Percentiles rank a stretch among this genome's conserved stretches.
Evolutionary conservation across 1,140 invertebrate genomes (phyloP).

Genomic region (Eumaeus atala): DNA sequence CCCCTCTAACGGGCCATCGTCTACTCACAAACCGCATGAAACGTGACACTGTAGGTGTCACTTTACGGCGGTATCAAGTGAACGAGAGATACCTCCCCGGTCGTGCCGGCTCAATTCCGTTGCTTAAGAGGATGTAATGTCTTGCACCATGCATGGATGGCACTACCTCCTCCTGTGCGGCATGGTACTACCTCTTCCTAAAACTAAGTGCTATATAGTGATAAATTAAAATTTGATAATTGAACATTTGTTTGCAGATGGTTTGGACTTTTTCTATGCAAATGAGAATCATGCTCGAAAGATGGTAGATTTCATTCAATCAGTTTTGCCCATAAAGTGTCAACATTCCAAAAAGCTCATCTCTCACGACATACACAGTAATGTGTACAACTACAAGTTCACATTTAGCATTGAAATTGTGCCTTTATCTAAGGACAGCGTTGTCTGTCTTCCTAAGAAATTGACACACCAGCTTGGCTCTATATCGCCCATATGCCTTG

Average conservation of each 20-base stretch:
- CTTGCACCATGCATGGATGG: too few relatives aligned
- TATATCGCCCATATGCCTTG: slow-evolving; percentile 92
- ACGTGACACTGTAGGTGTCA: too few relatives aligned
- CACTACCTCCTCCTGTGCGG: too few relatives aligned
- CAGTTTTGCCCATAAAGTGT: slow-evolving; percentile 90
- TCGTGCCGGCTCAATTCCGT: too few relatives aligned
- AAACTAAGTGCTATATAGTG: too few relatives aligned
- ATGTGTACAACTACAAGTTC: slow-evolving; percentile 98
- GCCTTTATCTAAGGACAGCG: slow-evolving; percentile 96
- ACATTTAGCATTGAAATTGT: slow-evolving; percentile 96
- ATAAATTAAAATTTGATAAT: too few relatives aligned
- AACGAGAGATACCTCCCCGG: too few relatives aligned
- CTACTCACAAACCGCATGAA: too few relatives aligned
- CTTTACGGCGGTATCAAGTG: too few relatives aligned
- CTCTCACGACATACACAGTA: slow-evolving; percentile 98
- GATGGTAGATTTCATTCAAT: slow-evolving; percentile 94
- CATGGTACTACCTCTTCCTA: too few relatives aligned
- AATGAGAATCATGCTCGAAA: slow-evolving; percentile 94
- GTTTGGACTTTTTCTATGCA: slow-evolving; percentile 96
- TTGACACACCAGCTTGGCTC: slow-evolving; percentile 93
- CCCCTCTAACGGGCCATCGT: too few relatives aligned
- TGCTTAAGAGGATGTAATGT: too few relatives aligned
- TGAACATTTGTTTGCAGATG: slow-evolving; percentile 78
- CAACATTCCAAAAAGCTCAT: slow-evolving; percentile 95
- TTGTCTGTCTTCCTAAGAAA: slow-evolving; percentile 93